phyloP scores from a whole-genome alignment of 2,797 vertebrate genomes.

The Smutsia temminckii region DNA sequence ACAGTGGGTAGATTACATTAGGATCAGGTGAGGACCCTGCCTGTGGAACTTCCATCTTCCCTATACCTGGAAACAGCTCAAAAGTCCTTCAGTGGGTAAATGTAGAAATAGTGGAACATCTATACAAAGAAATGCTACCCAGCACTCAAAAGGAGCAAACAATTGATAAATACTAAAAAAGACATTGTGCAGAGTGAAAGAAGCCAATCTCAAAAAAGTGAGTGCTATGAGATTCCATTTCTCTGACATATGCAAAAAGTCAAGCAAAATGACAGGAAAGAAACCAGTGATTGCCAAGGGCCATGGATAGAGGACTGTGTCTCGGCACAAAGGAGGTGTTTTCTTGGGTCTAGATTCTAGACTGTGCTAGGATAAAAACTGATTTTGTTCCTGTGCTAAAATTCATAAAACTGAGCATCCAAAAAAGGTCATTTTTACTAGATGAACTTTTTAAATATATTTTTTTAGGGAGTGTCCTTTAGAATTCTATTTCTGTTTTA shows the following conservation, averaged over 20 bases:
- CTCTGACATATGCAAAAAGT: neutral
- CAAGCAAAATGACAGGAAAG: neutral
- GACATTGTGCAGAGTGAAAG: neutral
- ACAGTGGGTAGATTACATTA: no score
- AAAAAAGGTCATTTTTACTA: neutral
- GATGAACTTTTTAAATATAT: neutral
- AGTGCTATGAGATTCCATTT: neutral
- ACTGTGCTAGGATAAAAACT: neutral
- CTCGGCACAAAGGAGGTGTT: no score
- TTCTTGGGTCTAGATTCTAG: no score
- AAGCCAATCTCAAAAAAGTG: neutral
- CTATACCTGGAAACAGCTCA: neutral
- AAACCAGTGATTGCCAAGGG: neutral
- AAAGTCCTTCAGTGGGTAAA: neutral
- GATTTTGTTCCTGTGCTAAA: neutral
- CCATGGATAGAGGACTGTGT: neutral
- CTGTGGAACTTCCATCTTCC: no score
- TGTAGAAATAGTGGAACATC: neutral
- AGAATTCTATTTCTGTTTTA: neutral
- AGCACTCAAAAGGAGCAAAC: neutral
- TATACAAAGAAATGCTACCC: neutral
- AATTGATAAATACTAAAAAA: neutral
- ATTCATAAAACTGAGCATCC: neutral
- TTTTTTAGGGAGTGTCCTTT: neutral
- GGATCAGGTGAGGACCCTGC: no score